Evolutionary conservation across 92 coral and sea anemone genomes (phyloP).

Genomic region (Zoanthus sansibaricus): DNA sequence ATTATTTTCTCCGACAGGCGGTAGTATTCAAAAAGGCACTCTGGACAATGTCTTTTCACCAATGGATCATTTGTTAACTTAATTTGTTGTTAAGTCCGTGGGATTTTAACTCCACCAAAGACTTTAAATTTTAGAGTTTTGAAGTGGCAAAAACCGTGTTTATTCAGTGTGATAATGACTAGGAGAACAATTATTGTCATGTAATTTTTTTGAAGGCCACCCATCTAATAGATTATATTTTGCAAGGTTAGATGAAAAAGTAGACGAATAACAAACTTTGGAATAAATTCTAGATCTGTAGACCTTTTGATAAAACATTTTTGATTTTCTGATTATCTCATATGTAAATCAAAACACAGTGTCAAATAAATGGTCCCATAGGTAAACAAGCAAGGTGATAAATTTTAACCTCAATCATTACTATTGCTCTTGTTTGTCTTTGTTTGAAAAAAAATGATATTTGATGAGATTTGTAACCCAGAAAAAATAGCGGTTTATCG

Average conservation of each 20-base stretch:
- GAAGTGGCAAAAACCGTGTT: neutral
- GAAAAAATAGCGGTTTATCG: neutral
- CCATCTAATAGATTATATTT: slow-evolving; percentile 28
- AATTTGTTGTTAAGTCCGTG: neutral
- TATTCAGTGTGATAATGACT: slow-evolving; percentile 26
- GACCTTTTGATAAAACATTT: slow-evolving; percentile 2
- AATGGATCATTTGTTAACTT: neutral
- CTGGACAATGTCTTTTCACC: slow-evolving; percentile 35
- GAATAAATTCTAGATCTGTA: neutral
- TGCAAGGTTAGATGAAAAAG: slow-evolving; percentile 31
- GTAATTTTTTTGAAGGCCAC: slow-evolving; percentile 32
- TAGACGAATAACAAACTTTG: neutral
- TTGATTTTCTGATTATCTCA: neutral
- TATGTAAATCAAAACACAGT: neutral
- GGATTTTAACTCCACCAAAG: neutral
- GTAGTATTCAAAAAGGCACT: slow-evolving; percentile 8
- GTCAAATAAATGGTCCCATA: neutral
- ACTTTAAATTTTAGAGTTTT: neutral
- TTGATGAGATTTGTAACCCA: neutral
- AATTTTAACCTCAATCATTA: neutral
- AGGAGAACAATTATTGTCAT: slow-evolving; percentile 16
- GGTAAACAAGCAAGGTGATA: neutral
- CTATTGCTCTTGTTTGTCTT: neutral
- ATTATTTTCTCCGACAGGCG: slow-evolving; percentile 37
- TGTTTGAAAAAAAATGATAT: neutral